A percentile compares a stretch with the other conserved stretches of the same genome.
These are phyloP conservation scores for Paramuricea clavata DNA, from an alignment of 92 coral and sea anemone genomes.

Conservation along the genomic window DNA sequence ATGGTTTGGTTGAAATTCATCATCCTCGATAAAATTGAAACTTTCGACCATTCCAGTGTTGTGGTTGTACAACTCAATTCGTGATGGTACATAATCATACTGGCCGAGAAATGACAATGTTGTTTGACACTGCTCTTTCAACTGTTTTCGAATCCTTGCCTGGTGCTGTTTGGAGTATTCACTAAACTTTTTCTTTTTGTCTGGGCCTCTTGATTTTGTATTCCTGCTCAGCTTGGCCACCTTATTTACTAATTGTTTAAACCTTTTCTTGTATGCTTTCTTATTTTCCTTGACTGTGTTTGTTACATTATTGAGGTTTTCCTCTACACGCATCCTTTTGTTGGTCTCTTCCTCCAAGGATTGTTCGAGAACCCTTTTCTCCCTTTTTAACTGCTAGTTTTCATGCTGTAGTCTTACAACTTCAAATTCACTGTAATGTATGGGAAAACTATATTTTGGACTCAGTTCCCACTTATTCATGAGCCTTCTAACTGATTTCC, in stretches of 20 bases:
- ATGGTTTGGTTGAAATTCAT: no score
- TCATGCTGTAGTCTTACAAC: no score
- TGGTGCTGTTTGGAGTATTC: slow-evolving; percentile 53
- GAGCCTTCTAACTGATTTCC: no score
- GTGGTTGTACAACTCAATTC: slow-evolving; percentile 64
- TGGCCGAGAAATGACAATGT: slow-evolving; percentile 67
- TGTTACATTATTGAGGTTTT: slow-evolving; percentile 13
- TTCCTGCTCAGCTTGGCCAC: slow-evolving; percentile 47
- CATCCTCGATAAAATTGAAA: no score
- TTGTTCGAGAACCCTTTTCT: no score
- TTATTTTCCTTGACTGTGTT: slow-evolving; percentile 10
- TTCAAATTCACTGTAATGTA: no score
- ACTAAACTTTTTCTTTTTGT: slow-evolving; percentile 31
- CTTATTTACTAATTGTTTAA: slow-evolving; percentile 37
- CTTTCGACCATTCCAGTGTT: slow-evolving; percentile 58
- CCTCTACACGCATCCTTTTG: slow-evolving; percentile 22
- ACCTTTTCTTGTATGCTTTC: slow-evolving; percentile 20
- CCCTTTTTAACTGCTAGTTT: no score
- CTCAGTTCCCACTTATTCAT: no score
- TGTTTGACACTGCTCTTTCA: slow-evolving; percentile 59
- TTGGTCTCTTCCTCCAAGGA: no score
- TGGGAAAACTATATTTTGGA: no score
- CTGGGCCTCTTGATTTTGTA: slow-evolving; percentile 29
- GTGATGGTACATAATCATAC: slow-evolving; percentile 65
- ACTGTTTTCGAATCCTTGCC: slow-evolving; percentile 43